Evolutionary conservation across 35 echinoderm and acorn worm genomes (phyloP), one percentile per base, ranked within the genome.

Genomic region (Chiridota heheva): DNA sequence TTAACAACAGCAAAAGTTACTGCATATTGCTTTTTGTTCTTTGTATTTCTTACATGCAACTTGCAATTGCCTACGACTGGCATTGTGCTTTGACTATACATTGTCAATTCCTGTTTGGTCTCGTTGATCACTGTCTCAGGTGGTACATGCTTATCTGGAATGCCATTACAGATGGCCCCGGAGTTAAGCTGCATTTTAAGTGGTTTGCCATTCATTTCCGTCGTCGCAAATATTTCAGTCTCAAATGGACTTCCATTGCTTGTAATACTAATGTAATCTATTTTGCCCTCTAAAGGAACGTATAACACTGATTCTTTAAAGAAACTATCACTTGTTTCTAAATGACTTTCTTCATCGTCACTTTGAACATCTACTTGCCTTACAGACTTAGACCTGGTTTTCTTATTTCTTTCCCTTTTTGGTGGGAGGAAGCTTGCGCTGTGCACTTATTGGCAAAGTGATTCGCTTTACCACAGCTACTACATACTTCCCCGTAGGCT

Each of bases 381-480:
- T 44, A 5, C 43, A 7, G 10, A 41, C 22, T 40, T 84, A 17
- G 36, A 31, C 47, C 6, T 26, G 12, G 48, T 78, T 78, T 28
- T 26, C 44, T 51, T n/a, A 20, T 76, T 76, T 7, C 4, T 7
- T 60, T 57, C 3, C 5, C 72, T 76, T 51, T 25, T 6, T 25
- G n/a, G n/a, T n/a, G n/a, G n/a, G n/a, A n/a, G 32, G 10, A 34
- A 10, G 33, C 72, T 76, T 76, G 49, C 7, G 30, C 13, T 20
- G 10, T 16, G 56, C 87, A 89, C 31, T 73, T 83, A 12, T 44
- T 36, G 5, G 41, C 30, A 63, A 89, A 89, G 40, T 83, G 87
- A 63, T 89, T 89, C 12, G 13, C 45, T 42, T 83, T 83, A 5
- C 87, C 79, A 89, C 87, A 89, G 5, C 34, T 83, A 4, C 31